phyloP scores from a whole-genome alignment of 1,140 invertebrate genomes.

The Neelides sp. region DNA sequence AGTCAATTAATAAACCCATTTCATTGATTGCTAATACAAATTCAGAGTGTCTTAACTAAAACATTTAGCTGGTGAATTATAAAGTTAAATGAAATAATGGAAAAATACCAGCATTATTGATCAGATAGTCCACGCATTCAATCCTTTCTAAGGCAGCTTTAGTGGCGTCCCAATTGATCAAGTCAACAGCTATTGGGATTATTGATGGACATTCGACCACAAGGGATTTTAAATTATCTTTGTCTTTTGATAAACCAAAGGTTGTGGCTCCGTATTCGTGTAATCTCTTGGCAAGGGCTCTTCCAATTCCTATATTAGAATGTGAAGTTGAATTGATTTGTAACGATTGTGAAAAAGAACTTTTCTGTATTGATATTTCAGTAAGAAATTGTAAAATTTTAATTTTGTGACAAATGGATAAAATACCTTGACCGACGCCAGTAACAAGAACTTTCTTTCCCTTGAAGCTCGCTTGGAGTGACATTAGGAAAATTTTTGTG shows the following conservation, averaged over 20 bases:
- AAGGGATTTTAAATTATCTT: slow-evolving; percentile 49
- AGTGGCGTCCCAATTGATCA: slow-evolving; percentile 62
- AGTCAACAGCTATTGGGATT: slow-evolving; percentile 51
- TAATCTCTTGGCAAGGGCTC: slow-evolving; percentile 51
- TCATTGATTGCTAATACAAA: no score
- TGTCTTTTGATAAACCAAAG: slow-evolving; percentile 55
- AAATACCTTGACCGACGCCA: slow-evolving; percentile 60
- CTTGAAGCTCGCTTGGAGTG: slow-evolving; percentile 46
- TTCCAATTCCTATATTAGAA: slow-evolving; percentile 52
- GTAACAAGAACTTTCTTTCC: slow-evolving; percentile 67
- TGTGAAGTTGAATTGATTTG: not conserved
- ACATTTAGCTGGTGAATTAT: no score
- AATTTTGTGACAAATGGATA: not conserved
- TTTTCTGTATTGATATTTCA: no score
- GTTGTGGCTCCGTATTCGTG: slow-evolving; percentile 53
- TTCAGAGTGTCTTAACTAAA: no score
- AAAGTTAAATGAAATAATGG: no score
- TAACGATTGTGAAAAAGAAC: no score
- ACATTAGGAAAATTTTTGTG: no score
- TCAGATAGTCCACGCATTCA: slow-evolving; percentile 55
- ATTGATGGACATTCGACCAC: slow-evolving; percentile 46
- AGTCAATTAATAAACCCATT: no score
- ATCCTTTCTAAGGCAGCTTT: slow-evolving; percentile 42
- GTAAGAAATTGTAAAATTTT: not conserved
- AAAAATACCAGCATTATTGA: slow-evolving; percentile 78